A percentile compares a stretch with the other conserved stretches of the same genome.
These are phyloP conservation scores for Crypturellus undulatus DNA, from an alignment of 2,113 vertebrate genomes.

Conservation along the genomic window DNA sequence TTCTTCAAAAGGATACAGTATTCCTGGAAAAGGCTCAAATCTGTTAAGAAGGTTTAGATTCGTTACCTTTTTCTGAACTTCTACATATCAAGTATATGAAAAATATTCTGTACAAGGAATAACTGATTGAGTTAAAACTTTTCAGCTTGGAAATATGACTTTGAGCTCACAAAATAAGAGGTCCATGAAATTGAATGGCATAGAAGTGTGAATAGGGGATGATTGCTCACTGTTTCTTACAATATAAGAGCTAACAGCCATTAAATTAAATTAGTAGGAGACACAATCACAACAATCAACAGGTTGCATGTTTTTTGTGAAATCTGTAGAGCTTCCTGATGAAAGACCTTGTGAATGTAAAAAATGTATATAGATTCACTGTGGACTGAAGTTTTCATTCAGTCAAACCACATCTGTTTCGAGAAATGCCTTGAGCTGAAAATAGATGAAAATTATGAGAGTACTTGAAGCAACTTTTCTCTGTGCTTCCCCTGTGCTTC, in stretches of 20 bases:
- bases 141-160: background rate
- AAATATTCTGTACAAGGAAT: background rate
- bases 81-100: background rate
- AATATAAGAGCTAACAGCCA: background rate
- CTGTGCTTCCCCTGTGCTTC: background rate
- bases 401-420: background rate
- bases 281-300: background rate
- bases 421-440: background rate
- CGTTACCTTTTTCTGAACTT: background rate
- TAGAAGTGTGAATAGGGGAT: background rate
- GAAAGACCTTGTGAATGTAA: background rate
- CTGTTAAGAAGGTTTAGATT: background rate
- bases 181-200: background rate
- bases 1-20: background rate
- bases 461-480: background rate
- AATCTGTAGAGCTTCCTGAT: background rate
- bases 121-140: background rate
- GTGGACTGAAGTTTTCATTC: background rate
- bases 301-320: rapidly evolving
- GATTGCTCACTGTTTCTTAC: background rate
- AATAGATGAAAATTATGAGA: background rate
- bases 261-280: background rate
- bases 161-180: background rate
- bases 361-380: background rate
- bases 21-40: background rate